These are phyloP conservation scores for Herminia tarsipennalis DNA, from an alignment of 2,888 invertebrate species.

Conservation along the genomic window DNA sequence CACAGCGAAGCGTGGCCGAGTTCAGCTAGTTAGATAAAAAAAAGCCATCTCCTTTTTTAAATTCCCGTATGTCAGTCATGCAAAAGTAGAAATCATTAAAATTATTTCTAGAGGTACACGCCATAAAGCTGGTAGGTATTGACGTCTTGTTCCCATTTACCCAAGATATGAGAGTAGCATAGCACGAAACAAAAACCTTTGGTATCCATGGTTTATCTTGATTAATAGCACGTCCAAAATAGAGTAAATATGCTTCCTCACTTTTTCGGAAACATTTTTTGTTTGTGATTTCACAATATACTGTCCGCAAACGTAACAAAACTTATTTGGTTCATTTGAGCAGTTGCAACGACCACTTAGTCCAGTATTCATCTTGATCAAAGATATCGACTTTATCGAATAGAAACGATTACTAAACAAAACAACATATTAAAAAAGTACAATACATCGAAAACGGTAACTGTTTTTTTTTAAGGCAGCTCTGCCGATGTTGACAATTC, in stretches of 20 bases:
- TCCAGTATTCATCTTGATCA: constrained; percentile 1
- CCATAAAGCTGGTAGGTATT: constrained; percentile 1
- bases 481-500: too few relatives aligned
- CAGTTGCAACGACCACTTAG: constrained; percentile 9
- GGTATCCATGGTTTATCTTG: constrained; percentile 7
- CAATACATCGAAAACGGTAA: constrained; percentile 10
- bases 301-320: constrained; percentile 12
- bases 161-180: background rate
- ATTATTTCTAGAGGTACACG: constrained; percentile 1
- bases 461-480: too few relatives aligned
- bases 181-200: background rate
- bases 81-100: constrained; percentile 9
- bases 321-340: constrained; percentile 11
- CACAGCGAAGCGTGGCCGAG: too few relatives aligned
- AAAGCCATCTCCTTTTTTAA: constrained; percentile 12
- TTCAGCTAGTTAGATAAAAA: too few relatives aligned
- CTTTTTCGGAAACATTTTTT: background rate
- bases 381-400: constrained; percentile 9
- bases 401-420: constrained; percentile 8
- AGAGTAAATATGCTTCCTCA: background rate
- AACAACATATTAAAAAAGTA: constrained; percentile 8
- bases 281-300: constrained; percentile 5
- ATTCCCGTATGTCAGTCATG: constrained; percentile 1
- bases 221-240: background rate
- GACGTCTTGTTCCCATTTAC: background rate